Percentiles rank a stretch among this genome's conserved stretches.
Conservation (phyloP, 2,113 vertebrate species). For the Eolophus roseicapilla region DNA sequence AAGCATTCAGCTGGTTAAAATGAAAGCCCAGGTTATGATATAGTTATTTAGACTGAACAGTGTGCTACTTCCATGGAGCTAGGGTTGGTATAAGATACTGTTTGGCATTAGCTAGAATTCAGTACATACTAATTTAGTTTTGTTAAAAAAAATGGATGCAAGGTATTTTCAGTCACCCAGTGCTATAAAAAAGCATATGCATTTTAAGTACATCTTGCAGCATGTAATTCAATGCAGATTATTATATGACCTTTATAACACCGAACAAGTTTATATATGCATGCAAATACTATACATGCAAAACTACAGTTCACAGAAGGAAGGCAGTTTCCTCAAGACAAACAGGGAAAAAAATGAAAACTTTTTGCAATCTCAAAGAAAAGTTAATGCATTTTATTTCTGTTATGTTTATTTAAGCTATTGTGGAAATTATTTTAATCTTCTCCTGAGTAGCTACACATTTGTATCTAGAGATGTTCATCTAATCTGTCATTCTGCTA, state of each 20-base stretch:
- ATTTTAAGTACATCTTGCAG: neutral
- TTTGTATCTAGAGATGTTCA: neutral
- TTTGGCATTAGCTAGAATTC: neutral
- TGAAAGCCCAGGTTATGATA: neutral
- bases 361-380: neutral
- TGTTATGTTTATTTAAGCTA: neutral
- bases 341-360: neutral
- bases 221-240: neutral
- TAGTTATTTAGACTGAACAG: neutral
- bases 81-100: neutral
- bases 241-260: neutral
- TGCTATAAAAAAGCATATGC: neutral
- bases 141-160: neutral
- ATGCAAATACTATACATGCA: neutral
- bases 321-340: neutral
- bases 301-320: neutral
- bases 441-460: neutral
- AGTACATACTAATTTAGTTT: neutral
- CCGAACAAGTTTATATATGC: neutral
- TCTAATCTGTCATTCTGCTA: neutral
- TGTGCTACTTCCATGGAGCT: neutral
- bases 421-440: slow-evolving; percentile 9
- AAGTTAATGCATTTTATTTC: neutral
- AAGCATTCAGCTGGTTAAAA: neutral
- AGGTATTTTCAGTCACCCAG: neutral